Percentiles rank a stretch among this genome's conserved stretches.
phyloP scores from a whole-genome alignment of 2,888 invertebrate species.

The Deilephila elpenor region DNA sequence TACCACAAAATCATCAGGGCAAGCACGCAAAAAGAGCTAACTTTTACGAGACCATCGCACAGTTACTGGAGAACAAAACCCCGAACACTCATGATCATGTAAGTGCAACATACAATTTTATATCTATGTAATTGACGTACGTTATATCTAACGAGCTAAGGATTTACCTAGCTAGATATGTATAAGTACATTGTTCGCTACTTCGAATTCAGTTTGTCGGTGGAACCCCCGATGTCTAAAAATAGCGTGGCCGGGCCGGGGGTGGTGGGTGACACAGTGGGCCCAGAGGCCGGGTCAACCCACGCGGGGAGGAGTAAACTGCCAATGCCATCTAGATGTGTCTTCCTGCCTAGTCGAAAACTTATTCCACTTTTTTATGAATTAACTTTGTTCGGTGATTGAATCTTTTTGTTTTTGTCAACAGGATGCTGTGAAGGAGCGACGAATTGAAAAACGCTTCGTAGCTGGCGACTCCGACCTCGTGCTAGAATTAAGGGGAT shows the following conservation, averaged over 20 bases:
- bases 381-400: not conserved
- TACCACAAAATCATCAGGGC: constrained; percentile 63
- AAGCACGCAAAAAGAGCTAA: constrained; percentile 62
- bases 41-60: constrained; percentile 81
- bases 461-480: constrained; percentile 86
- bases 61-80: constrained; percentile 75
- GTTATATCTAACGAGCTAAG: constrained; percentile 1
- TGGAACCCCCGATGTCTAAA: constrained; percentile 76
- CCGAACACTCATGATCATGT: constrained; percentile 84
- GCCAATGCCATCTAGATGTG: constrained; percentile 51
- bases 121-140: constrained; percentile 15
- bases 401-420: constrained; percentile 48
- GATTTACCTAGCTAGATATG: constrained; percentile 37
- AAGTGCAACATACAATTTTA: constrained; percentile 60
- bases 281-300: constrained; percentile 78
- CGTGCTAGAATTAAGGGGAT: constrained; percentile 86
- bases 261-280: constrained; percentile 76
- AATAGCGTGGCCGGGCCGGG: constrained; percentile 78
- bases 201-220: constrained; percentile 50
- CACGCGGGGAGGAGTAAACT: constrained; percentile 57
- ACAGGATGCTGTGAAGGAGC: constrained; percentile 66
- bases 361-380: constrained; percentile 31
- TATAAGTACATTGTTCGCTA: constrained; percentile 33
- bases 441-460: constrained; percentile 86
- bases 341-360: constrained; percentile 41